These are phyloP conservation scores for Aphodius sticticus DNA, from an alignment of 2,888 invertebrate species.

Conservation along the genomic window DNA sequence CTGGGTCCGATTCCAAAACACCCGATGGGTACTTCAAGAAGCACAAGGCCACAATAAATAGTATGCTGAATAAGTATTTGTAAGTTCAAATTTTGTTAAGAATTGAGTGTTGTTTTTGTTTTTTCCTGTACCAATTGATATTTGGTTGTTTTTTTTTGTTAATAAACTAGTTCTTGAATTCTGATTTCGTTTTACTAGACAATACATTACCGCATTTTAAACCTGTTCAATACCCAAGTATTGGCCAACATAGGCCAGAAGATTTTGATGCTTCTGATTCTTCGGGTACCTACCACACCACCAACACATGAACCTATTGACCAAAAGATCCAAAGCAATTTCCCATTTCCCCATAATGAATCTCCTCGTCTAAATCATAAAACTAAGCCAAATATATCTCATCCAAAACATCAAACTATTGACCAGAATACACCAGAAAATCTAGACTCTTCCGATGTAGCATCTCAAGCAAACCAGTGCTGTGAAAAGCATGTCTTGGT, in stretches of 20 bases:
- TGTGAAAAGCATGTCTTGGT: constrained; percentile 23
- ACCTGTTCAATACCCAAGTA: too few species aligned
- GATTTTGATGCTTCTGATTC: background rate
- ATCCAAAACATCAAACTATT: too few species aligned
- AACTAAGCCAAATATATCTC: too few species aligned
- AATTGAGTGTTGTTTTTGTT: background rate
- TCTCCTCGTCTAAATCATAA: too few species aligned
- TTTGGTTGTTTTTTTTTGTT: background rate
- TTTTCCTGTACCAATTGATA: background rate
- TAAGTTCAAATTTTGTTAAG: background rate
- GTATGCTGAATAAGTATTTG: constrained; percentile 24
- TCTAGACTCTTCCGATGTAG: constrained; percentile 6
- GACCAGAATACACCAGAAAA: background rate
- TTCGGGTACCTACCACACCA: background rate
- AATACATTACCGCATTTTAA: too few species aligned
- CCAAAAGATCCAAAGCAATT: background rate
- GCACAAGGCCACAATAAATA: constrained; percentile 16
- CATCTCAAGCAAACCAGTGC: background rate
- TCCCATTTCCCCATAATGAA: too few species aligned
- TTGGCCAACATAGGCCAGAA: background rate
- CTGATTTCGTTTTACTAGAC: background rate
- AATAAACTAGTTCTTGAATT: background rate
- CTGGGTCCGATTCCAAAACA: background rate
- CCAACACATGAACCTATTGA: background rate
- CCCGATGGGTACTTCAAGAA: constrained; percentile 36